These are phyloP conservation scores for Craterocephalus amniculus DNA, from an alignment of 2,797 vertebrate genomes.

Conservation along the genomic window DNA sequence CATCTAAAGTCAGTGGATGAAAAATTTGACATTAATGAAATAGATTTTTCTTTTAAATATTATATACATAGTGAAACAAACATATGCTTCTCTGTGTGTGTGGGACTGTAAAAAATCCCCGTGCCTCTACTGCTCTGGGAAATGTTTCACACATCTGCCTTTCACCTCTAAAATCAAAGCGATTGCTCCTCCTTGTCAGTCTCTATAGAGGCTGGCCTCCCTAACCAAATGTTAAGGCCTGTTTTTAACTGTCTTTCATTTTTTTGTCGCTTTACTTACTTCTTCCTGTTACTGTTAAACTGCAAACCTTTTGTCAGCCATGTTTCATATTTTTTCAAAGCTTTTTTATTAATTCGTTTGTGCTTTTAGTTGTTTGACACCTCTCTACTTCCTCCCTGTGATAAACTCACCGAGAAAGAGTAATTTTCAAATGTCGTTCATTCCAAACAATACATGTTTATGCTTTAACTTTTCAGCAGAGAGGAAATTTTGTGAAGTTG, in stretches of 20 bases:
- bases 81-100: not conserved
- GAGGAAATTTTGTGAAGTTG: too few relatives aligned
- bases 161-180: conserved; percentile 65
- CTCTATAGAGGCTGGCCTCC: conserved; percentile 32
- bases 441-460: not conserved
- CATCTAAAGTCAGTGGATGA: not conserved
- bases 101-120: conserved; percentile 18
- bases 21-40: not conserved
- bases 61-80: not conserved
- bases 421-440: not conserved
- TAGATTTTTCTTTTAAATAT: not conserved
- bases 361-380: not conserved
- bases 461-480: too few relatives aligned
- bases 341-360: not conserved
- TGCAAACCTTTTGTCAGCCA: not conserved
- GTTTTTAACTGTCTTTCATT: conserved; percentile 2
- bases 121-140: conserved; percentile 45
- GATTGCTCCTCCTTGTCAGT: conserved; percentile 51
- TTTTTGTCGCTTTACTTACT: not conserved
- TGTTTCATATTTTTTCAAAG: not conserved
- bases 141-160: conserved; percentile 66
- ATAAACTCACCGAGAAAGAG: not conserved
- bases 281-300: conserved; percentile 4
- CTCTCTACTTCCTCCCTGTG: not conserved
- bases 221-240: conserved; percentile 33